These are phyloP conservation scores for Gerris lacustris DNA, from an alignment of 2,888 invertebrate genomes.

Conservation along the genomic window DNA sequence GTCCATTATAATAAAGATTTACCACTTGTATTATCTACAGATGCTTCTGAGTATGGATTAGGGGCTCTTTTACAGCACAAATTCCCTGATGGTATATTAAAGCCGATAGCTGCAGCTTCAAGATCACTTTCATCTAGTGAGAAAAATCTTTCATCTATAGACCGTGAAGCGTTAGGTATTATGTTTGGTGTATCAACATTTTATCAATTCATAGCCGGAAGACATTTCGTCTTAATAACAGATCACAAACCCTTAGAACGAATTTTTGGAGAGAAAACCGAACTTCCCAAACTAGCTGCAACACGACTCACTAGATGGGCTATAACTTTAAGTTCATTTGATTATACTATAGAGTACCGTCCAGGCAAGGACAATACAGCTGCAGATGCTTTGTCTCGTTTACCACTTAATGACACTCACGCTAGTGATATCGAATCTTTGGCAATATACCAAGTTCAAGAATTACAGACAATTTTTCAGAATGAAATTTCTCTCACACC, in stretches of 20 bases:
- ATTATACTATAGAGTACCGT: background rate
- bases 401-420: background rate
- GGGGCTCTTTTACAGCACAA: background rate
- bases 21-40: background rate
- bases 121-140: background rate
- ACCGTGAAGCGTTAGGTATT: background rate
- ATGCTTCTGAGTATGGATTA: background rate
- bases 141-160: background rate
- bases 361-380: conserved; percentile 3
- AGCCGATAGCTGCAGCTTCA: background rate
- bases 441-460: background rate
- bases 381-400: background rate
- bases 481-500: background rate
- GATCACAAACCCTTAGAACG: background rate
- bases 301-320: background rate
- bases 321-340: background rate
- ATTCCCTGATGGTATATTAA: background rate
- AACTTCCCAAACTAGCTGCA: background rate
- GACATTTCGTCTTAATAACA: background rate
- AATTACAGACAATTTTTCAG: background rate
- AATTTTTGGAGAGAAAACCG: background rate
- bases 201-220: background rate
- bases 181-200: background rate
- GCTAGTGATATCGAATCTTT: background rate
- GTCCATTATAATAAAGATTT: background rate